Evolutionary conservation across 2,888 invertebrate species (phyloP), one percentile per base, ranked within the genome.

Genomic region (Petrophora chlorosata): DNA sequence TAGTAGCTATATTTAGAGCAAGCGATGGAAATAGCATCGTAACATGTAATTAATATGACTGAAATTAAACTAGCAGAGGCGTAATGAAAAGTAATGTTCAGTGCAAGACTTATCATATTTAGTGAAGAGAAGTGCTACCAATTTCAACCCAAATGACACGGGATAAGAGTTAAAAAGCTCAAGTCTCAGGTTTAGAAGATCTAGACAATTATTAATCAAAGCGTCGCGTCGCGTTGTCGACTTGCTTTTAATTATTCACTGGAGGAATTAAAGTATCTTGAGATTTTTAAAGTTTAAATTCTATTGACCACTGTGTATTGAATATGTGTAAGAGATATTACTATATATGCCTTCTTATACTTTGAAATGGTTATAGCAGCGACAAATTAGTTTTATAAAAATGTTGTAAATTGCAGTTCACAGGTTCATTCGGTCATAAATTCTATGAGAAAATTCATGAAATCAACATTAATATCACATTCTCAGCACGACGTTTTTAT

Each of bases 11-110:
- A 63, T 72, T 67, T 66, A 70, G 65, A 51, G 38, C 51, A 50
- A 61, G 54, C 65, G 61, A 63, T 67, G 65, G 59, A 71, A 76
- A 75, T 61, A 53, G 65, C 63, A 67, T 65, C 68, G 63, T 76
- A 71, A 45, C 44, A 23, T 47, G 61, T 62, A 74, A 77, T 77
- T 75, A 77, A 76, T 76, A 78, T 64, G 73, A 73, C 67, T 73
- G 66, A 72, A 77, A 76, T 73, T 78, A 64, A 71, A 69, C 65
- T 65, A 65, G 65, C 67, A 63, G 64, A 53, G 56, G 65, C 5
- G 17, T 70, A 73, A 76, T 76, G 66, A 74, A 71, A 72, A 69
- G 62, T 68, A 71, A 76, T 69, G 65, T 71, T 67, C 63, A 65
- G 59, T 68, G 54, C 63, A 56, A 58, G 66, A 60, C 16, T 29